Conservation (phyloP, 23 tunicate species). For the Styela plicata region DNA sequence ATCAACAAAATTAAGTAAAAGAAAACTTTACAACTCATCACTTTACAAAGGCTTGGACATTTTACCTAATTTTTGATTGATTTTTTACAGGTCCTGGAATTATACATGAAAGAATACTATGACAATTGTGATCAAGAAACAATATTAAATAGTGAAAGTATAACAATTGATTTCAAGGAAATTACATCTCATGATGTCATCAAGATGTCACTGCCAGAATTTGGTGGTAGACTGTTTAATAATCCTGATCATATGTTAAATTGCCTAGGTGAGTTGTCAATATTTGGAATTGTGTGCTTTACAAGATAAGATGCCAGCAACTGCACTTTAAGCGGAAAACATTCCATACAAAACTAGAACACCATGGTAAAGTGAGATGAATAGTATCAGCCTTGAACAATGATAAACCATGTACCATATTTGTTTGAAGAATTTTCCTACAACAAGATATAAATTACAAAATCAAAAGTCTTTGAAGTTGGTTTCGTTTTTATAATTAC, state of each 20-base stretch:
- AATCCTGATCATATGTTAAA: conserved; percentile 62
- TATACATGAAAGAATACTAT: conserved; percentile 53
- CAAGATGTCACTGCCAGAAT: conserved; percentile 37
- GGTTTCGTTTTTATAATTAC: background rate
- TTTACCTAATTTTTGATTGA: no score
- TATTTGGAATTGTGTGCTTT: no score
- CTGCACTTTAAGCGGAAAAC: no score
- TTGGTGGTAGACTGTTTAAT: conserved; percentile 35
- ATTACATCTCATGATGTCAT: conserved; percentile 28
- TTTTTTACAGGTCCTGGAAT: conserved; percentile 39
- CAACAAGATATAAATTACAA: background rate
- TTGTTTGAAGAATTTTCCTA: no score
- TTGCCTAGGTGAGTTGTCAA: conserved; percentile 79
- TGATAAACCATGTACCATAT: no score
- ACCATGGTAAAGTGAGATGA: no score
- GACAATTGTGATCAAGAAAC: conserved; percentile 51
- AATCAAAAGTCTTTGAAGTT: background rate
- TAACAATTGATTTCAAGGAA: conserved; percentile 77
- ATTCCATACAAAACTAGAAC: no score
- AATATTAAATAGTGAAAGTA: conserved; percentile 43
- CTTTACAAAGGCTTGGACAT: no score
- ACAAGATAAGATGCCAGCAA: no score
- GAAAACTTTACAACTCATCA: no score
- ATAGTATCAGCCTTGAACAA: no score
- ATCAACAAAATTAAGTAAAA: no score